Conservation (phyloP, 2,888 invertebrate genomes). For the Scaptomyza caliginosa region DNA sequence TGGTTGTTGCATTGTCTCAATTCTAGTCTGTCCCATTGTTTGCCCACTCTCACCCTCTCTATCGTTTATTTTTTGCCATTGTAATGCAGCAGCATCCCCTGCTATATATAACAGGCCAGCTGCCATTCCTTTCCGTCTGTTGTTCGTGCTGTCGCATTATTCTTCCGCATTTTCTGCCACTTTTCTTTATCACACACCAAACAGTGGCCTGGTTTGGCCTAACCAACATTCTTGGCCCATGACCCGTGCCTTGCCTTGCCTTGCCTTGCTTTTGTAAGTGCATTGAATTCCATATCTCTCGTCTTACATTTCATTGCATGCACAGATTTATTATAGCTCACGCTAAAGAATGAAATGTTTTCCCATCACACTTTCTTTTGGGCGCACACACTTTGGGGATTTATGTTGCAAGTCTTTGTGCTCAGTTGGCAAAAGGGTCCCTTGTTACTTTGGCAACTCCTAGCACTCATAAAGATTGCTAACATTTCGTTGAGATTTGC, state of each 20-base stretch:
- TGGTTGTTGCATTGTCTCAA: slow-evolving; percentile 68
- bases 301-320: slow-evolving; percentile 79
- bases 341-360: slow-evolving; percentile 28
- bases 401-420: slow-evolving; percentile 41
- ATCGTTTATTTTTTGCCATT: slow-evolving; percentile 58
- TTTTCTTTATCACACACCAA: slow-evolving; percentile 72
- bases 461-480: slow-evolving; percentile 26
- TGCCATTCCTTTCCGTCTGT: slow-evolving; percentile 33
- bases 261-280: neutral
- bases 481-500: slow-evolving; percentile 4
- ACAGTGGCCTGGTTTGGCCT: slow-evolving; percentile 53
- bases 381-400: slow-evolving; percentile 29
- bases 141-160: slow-evolving; percentile 80
- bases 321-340: slow-evolving; percentile 70
- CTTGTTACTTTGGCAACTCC: neutral
- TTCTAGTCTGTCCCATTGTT: slow-evolving; percentile 5
- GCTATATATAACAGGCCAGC: slow-evolving; percentile 10
- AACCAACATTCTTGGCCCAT: slow-evolving; percentile 27
- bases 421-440: slow-evolving; percentile 23
- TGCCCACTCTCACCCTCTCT: neutral
- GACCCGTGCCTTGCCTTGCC: neutral
- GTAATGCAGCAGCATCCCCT: slow-evolving; percentile 47
- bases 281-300: slow-evolving; percentile 80
- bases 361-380: slow-evolving; percentile 34
- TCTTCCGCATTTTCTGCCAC: slow-evolving; percentile 79